Base-by-base conservation (phyloP, 2,797 vertebrate genomes). In the Liparis tanakae region DNA sequence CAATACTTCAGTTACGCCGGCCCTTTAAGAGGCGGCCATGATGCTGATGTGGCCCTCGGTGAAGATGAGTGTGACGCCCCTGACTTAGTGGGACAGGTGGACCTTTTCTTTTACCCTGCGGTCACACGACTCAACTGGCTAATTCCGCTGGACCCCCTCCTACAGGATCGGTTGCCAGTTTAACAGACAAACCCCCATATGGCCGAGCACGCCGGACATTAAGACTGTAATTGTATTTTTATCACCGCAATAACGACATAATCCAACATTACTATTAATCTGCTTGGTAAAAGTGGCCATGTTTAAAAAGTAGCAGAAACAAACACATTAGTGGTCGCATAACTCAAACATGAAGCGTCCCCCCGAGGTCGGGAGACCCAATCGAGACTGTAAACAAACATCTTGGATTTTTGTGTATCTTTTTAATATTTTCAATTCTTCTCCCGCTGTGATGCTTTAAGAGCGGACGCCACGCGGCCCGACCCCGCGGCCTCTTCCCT, bases 81-180 rank as follows among this genome's bases (percentile, higher is more conserved):
- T n/a, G n/a, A n/a, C n/a, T n/a, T n/a, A n/a, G n/a, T n/a, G n/a
- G n/a, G n/a, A n/a, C n/a, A 88, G 80, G 84, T 73, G 83, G 81
- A 30, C 25, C 84, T 81, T 89, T 85, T 90, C 89, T 86, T 90
- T 92, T 82, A 81, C 77, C 86, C 84, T 88, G 83, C 34, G 67
- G 61, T 76, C 63, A 36, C 67, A 79, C 58, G 30, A 84, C 81
- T 88, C 75, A 79, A 80, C 61, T 51, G 65, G 76, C 39, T 80
- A 81, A 85, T 81, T 81, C 71, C 78, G 79, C 80, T 76, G 81
- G 74, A 76, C 54, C 43, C 4, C 4, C 65, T 79, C 84, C 78
- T 70, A 69, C 70, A 73, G 68, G 75, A 85, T 86, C 65, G 25
- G 66, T 66, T 87, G 88, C 88, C 87, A 87, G 75, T 62, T 81